phyloP scores from a whole-genome alignment of 2,797 vertebrate species.

The Sebastes itinus region DNA sequence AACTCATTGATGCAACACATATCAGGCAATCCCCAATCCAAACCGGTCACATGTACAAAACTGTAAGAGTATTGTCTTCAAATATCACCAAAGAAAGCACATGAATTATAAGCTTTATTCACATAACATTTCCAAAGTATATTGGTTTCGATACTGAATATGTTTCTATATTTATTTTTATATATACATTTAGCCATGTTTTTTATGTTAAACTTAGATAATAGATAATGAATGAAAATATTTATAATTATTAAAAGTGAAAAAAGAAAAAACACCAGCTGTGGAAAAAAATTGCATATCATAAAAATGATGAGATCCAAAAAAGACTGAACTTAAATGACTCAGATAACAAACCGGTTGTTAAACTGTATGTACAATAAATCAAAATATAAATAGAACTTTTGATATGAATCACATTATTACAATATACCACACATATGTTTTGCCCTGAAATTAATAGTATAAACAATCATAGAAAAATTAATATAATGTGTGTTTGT shows the following conservation, averaged over 20 bases:
- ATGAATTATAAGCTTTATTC: neutral
- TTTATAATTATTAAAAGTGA: neutral
- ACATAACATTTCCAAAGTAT: neutral
- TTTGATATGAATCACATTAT: neutral
- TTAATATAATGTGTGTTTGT: constrained; percentile 8
- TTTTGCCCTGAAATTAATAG: neutral
- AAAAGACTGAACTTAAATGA: neutral
- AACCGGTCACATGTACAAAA: neutral
- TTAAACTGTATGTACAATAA: neutral
- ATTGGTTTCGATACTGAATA: neutral
- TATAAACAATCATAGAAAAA: neutral
- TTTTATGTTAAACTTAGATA: neutral
- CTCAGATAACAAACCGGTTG: neutral
- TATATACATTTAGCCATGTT: neutral
- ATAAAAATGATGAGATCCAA: neutral
- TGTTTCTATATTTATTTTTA: neutral
- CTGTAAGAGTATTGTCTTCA: neutral
- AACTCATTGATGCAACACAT: constrained; percentile 1
- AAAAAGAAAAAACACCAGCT: neutral
- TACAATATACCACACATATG: neutral
- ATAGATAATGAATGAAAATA: neutral
- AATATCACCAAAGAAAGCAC: neutral
- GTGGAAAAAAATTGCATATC: neutral
- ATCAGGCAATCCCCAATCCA: neutral
- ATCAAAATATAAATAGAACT: neutral